These are phyloP conservation scores for Drosophila takahashii DNA, from an alignment of 1,140 invertebrate species.

Conservation along the genomic window DNA sequence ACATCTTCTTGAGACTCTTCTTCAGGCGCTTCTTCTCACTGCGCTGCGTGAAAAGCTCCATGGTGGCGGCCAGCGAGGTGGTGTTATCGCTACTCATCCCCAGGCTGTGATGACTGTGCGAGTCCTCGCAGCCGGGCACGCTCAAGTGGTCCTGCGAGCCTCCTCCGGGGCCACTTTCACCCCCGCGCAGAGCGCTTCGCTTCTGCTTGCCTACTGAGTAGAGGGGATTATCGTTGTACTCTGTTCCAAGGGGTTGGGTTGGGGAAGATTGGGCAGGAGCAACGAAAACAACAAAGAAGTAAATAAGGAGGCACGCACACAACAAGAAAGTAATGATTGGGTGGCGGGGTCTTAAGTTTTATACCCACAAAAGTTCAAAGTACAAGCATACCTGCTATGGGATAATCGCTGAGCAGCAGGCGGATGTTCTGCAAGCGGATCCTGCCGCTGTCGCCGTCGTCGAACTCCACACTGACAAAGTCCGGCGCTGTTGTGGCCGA, in stretches of 20 bases:
- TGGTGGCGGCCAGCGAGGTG: constrained; percentile 69
- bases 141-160: constrained; percentile 38
- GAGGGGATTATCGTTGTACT: constrained; percentile 85
- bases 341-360: constrained; percentile 12
- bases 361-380: neutral
- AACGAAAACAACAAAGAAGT: constrained; percentile 69
- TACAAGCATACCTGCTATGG: constrained; percentile 88
- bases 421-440: constrained; percentile 96
- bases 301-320: constrained; percentile 58
- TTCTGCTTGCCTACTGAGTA: constrained; percentile 84
- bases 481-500: constrained; percentile 39
- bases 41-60: constrained; percentile 85
- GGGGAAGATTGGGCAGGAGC: constrained; percentile 24
- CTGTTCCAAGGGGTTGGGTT: constrained; percentile 56
- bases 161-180: constrained; percentile 28
- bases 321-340: constrained; percentile 32
- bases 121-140: constrained; percentile 55
- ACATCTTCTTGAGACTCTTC: constrained; percentile 88
- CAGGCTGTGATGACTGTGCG: constrained; percentile 65
- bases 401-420: constrained; percentile 95
- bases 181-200: constrained; percentile 57
- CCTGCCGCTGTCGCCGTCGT: constrained; percentile 96
- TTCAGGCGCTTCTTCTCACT: constrained; percentile 89
- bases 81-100: constrained; percentile 69
- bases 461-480: constrained; percentile 96